Evolutionary conservation across 2,797 vertebrate species (phyloP).

Genomic region (Tragopan temminckii): DNA sequence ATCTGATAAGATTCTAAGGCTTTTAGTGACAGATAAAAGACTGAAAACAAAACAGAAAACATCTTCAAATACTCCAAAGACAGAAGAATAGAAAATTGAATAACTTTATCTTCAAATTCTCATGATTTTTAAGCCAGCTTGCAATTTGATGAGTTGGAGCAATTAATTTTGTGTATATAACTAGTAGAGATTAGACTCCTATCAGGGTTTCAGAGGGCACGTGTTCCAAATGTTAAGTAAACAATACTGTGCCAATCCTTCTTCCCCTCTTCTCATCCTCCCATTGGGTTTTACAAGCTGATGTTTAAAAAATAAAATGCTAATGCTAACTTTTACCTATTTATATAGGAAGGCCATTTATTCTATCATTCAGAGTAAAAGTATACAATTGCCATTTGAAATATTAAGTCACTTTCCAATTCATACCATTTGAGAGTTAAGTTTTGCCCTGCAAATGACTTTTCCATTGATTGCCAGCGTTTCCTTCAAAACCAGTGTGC

Average conservation of each 20-base stretch:
- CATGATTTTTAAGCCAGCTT: not conserved
- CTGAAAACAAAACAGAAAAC: not conserved
- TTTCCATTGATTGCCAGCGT: not conserved
- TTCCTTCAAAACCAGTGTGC: not conserved
- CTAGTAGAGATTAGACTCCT: not conserved
- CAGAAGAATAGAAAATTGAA: not conserved
- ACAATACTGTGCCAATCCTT: not conserved
- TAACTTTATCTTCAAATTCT: not conserved
- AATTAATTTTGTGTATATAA: not conserved
- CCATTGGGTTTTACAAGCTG: not conserved
- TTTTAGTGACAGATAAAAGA: not conserved
- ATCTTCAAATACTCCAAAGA: not conserved
- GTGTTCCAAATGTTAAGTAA: not conserved
- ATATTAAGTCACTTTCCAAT: constrained; percentile 33
- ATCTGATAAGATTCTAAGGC: not conserved
- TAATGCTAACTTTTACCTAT: constrained; percentile 21
- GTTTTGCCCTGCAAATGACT: constrained; percentile 1
- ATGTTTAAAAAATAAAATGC: not conserved
- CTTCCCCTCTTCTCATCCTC: not conserved
- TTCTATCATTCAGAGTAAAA: not conserved
- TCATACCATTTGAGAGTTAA: not conserved
- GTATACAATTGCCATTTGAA: constrained; percentile 2
- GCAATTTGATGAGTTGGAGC: not conserved
- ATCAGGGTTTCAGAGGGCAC: not conserved
- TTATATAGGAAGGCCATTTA: constrained; percentile 15